A percentile compares a stretch with the other conserved stretches of the same genome.
phyloP scores from a whole-genome alignment of 2,113 vertebrate genomes.

The Rhinopithecus roxellana region DNA sequence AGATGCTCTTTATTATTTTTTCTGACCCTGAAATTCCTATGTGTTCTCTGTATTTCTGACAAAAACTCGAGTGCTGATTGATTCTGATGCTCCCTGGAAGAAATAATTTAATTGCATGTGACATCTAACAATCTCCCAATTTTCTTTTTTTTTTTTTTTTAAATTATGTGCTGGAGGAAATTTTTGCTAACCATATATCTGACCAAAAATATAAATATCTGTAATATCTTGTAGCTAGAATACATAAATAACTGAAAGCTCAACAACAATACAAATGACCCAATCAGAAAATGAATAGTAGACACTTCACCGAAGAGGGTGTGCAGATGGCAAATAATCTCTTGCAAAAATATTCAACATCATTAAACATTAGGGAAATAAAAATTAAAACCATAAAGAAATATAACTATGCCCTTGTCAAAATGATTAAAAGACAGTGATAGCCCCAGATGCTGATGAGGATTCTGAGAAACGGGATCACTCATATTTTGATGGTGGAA shows the following conservation, averaged over 20 bases:
- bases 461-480: background rate
- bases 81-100: background rate
- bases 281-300: background rate
- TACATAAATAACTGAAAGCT: background rate
- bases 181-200: background rate
- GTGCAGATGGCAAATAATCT: background rate
- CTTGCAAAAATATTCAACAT: background rate
- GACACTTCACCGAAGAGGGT: background rate
- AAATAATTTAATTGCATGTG: constrained; percentile 26
- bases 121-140: background rate
- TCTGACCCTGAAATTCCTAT: background rate
- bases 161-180: background rate
- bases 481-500: background rate
- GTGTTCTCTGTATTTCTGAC: background rate
- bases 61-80: background rate
- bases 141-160: background rate
- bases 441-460: background rate
- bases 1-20: background rate
- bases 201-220: background rate
- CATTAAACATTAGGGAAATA: background rate
- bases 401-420: background rate
- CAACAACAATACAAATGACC: background rate
- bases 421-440: background rate
- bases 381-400: background rate
- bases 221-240: background rate